phyloP scores from a whole-genome alignment of 1,140 invertebrate genomes.

The Ceratina australensis region DNA sequence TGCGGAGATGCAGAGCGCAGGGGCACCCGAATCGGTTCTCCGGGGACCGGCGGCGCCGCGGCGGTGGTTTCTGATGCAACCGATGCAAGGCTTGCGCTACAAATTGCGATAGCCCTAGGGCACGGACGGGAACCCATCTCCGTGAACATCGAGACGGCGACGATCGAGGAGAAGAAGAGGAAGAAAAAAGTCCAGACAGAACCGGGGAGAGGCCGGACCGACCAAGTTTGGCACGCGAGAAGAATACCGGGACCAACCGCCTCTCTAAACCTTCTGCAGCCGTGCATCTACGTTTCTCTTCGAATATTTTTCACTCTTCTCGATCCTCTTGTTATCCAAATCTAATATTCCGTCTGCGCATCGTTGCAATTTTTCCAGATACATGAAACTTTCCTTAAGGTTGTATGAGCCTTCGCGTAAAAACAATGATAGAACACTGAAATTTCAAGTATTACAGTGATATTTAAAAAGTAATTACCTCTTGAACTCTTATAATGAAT shows the following conservation, averaged over 20 bases:
- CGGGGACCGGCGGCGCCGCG: conserved; percentile 18
- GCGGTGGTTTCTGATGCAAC: conserved; percentile 63
- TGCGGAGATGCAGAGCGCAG: not conserved
- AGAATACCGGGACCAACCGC: conserved; percentile 17
- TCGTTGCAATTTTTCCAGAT: no score
- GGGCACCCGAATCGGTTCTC: conserved; percentile 40
- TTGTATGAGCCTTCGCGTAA: no score
- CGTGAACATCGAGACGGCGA: not conserved
- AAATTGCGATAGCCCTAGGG: conserved; percentile 60
- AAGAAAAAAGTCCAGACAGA: conserved; percentile 24
- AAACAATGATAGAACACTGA: no score
- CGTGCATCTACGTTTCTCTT: not conserved
- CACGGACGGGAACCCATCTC: not conserved
- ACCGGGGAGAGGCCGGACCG: not conserved
- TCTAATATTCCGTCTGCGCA: no score
- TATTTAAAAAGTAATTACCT: no score
- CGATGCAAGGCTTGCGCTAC: conserved; percentile 62
- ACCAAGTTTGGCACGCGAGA: conserved; percentile 23
- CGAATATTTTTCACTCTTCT: not conserved
- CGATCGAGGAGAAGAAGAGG: conserved; percentile 3
- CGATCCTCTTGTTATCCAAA: not conserved
- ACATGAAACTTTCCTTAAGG: no score
- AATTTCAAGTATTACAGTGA: no score
- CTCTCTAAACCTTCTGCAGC: conserved; percentile 19
- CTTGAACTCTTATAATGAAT: no score